phyloP scores from a whole-genome alignment of 2,113 vertebrate genomes.

The Pseudois nayaur region DNA sequence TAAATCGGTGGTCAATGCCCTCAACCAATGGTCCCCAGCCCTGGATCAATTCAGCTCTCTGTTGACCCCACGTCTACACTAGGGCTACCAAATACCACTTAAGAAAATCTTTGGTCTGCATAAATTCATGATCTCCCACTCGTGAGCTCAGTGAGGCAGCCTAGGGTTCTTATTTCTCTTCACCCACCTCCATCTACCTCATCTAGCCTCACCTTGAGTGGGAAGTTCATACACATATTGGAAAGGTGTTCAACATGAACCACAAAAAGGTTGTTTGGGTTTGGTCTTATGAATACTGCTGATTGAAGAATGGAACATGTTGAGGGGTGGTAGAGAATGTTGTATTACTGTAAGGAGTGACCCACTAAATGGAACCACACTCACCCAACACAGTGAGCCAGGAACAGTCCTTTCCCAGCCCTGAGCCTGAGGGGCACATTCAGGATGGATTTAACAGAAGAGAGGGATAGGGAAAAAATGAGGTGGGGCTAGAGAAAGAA shows the following conservation, averaged over 20 bases:
- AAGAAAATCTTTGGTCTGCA: background rate
- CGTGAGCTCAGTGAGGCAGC: background rate
- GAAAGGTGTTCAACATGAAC: background rate
- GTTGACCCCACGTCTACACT: background rate
- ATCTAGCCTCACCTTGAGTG: background rate
- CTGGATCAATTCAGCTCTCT: background rate
- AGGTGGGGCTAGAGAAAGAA: background rate
- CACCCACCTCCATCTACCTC: background rate
- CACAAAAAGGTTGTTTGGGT: background rate
- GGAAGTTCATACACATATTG: background rate
- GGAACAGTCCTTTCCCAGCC: background rate
- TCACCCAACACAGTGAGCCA: background rate
- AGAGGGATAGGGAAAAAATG: background rate
- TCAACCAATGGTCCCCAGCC: background rate
- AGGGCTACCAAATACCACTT: background rate
- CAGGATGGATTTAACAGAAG: background rate
- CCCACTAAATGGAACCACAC: background rate
- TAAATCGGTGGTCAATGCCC: background rate
- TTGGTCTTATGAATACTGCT: background rate
- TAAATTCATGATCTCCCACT: background rate
- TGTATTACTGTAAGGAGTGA: background rate
- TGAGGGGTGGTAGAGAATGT: too few species aligned
- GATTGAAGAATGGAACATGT: background rate
- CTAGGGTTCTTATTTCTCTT: background rate
- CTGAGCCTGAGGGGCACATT: background rate